Conservation (phyloP, 2,888 invertebrate genomes). For the Eupithecia subfuscata region DNA sequence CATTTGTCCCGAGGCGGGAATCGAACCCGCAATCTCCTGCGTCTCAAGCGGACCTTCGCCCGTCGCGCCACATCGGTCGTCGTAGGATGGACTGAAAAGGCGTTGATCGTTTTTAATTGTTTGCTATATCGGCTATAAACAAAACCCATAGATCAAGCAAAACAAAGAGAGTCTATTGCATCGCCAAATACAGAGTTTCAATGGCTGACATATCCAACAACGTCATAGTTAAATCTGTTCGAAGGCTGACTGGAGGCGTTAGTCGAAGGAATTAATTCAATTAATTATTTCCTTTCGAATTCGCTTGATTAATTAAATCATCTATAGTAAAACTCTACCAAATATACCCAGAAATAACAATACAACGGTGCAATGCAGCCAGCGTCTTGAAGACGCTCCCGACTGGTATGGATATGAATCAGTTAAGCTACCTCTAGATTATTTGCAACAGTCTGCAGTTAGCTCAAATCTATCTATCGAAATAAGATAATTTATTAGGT, state of each 20-base stretch:
- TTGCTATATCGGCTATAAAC: neutral
- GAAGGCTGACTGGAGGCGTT: slow-evolving; percentile 80
- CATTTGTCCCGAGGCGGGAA: no score
- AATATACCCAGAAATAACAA: neutral
- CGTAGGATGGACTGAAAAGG: neutral
- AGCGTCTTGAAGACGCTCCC: no score
- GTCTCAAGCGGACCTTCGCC: no score
- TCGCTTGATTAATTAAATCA: slow-evolving; percentile 64
- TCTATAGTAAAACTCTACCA: neutral
- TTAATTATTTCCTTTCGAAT: slow-evolving; percentile 81
- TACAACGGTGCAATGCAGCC: no score
- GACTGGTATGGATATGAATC: no score
- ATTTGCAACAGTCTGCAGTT: no score
- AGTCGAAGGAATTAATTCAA: slow-evolving; percentile 75
- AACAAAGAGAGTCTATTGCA: slow-evolving; percentile 70
- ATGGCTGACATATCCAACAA: slow-evolving; percentile 60
- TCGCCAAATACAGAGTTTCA: slow-evolving; percentile 74
- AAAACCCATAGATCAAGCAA: slow-evolving; percentile 50
- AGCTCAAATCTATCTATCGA: no score
- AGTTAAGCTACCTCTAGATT: no score
- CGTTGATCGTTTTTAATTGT: neutral
- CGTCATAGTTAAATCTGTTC: slow-evolving; percentile 78
- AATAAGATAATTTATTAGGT: no score
- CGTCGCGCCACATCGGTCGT: no score
- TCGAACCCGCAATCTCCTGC: no score